Percentiles rank a stretch among this genome's conserved stretches.
phyloP scores from a whole-genome alignment of 2,888 invertebrate genomes.

The Gymnosoma rotundatum region DNA sequence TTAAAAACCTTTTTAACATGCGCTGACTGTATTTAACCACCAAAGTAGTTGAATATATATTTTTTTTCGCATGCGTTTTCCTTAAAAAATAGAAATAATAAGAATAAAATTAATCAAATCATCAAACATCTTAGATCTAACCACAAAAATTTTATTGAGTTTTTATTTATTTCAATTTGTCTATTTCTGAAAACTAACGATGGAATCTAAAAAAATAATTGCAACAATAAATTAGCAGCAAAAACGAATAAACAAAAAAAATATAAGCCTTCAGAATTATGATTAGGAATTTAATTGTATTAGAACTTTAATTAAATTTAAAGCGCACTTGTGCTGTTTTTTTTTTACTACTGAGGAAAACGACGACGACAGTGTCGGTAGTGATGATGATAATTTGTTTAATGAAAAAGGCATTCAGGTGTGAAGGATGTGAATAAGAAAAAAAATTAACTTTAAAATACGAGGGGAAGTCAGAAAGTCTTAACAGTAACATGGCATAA shows the following conservation, averaged over 20 bases:
- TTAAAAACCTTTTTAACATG: conserved; percentile 70
- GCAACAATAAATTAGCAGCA: conserved; percentile 67
- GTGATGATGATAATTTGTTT: conserved; percentile 75
- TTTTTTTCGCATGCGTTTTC: conserved; percentile 38
- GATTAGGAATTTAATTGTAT: conserved; percentile 71
- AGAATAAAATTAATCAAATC: conserved; percentile 52
- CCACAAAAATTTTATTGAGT: conserved; percentile 65
- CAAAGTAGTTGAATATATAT: conserved; percentile 45
- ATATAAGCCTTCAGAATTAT: conserved; percentile 60
- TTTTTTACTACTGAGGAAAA: conserved; percentile 8
- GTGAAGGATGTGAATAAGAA: conserved; percentile 79
- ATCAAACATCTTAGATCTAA: conserved; percentile 48
- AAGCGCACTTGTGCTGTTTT: conserved; percentile 65
- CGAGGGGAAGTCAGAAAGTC: background rate
- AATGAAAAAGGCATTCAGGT: conserved; percentile 78
- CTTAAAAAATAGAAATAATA: conserved; percentile 53
- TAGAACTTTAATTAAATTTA: conserved; percentile 70
- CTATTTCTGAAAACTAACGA: conserved; percentile 57
- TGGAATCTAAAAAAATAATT: conserved; percentile 71
- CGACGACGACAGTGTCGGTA: conserved; percentile 32
- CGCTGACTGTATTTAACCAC: conserved; percentile 57
- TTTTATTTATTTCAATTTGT: conserved; percentile 36
- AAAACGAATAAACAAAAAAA: conserved; percentile 35
- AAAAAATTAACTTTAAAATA: conserved; percentile 42
- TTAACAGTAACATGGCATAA: conserved; percentile 4